Base-by-base conservation (phyloP, 2,113 vertebrate species). In the Formicarius rufipectus region DNA sequence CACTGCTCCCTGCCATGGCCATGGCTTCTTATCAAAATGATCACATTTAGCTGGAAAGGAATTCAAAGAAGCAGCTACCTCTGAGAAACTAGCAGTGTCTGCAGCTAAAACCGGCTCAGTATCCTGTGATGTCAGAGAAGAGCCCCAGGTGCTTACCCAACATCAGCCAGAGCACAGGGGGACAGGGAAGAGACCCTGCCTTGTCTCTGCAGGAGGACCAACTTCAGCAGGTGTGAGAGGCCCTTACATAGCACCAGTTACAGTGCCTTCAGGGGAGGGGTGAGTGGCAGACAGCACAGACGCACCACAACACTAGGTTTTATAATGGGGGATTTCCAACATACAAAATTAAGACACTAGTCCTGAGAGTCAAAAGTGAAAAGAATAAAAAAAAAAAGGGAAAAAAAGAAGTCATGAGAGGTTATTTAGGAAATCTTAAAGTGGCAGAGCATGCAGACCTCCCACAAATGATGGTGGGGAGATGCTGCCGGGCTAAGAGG, bases 341-440 rank as follows among this genome's bases (percentile, higher is more conserved):
- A 72, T 44, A 64, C n/a, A 93, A 78, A 89, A 88, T 64, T 94
- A 73, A 91, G 87, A 96, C 96, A 95, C 83, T 42, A 56, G 53
- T 86, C 83, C 69, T 14, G 52, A 93, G 80, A 92, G 69, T 94
- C 66, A 96, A 69, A 94, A 93, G 67, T 44, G 42, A 67, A 79
- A 66, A 88, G 18, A 24, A 77, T 33, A 19, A 2, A 5, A 35
- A 79, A 64, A 76, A 44, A 74, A 63, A 39, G n/a, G n/a, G n/a
- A n/a, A 47, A 17, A 37, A 44, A 45, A 35, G 14, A 66, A 87
- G 50, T 60, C 2, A 74, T 59, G 44, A 72, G 59, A 87, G 17
- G 44, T 89, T 87, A 90, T 91, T 96, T 80, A 91, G 84, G 84
- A 91, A 94, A 89, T 63, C 39, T 74, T 86, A n/a, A 83, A 92